phyloP scores from a whole-genome alignment of 2,888 invertebrate species.

The Elaeidobius kamerunicus region DNA sequence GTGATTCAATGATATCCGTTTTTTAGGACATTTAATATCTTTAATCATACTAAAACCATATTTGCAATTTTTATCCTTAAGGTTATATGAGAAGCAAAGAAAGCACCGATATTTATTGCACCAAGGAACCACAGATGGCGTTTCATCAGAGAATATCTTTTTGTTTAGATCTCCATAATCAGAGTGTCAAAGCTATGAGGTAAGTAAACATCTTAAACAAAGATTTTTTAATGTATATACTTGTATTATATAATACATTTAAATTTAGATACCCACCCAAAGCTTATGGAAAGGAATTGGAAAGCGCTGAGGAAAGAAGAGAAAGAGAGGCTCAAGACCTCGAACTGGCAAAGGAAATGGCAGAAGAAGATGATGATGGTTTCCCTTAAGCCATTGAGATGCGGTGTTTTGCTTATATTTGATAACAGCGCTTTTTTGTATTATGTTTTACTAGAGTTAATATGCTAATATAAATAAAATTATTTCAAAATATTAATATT shows the following conservation, averaged over 20 bases:
- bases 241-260: neutral
- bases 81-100: conserved; percentile 94
- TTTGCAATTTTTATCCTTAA: no score
- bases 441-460: conserved; percentile 12
- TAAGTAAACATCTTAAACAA: conserved; percentile 2
- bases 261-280: conserved; percentile 87
- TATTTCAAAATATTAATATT: neutral
- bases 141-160: conserved; percentile 97
- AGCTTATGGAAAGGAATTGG: conserved; percentile 96
- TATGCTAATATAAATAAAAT: neutral
- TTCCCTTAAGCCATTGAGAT: conserved; percentile 56
- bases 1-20: no score
- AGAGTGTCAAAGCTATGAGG: conserved; percentile 98
- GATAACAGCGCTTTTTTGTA: conserved; percentile 8
- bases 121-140: conserved; percentile 91
- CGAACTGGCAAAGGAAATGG: conserved; percentile 99
- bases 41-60: no score
- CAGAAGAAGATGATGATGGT: conserved; percentile 97
- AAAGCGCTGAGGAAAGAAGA: conserved; percentile 93
- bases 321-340: conserved; percentile 97
- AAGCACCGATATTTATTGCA: conserved; percentile 94
- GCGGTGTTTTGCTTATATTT: conserved; percentile 4
- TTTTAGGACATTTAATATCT: no score
- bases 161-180: conserved; percentile 96
- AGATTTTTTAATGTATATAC: neutral